These are phyloP conservation scores for Bombus picipes DNA, from an alignment of 1,140 invertebrate genomes.

Conservation along the genomic window DNA sequence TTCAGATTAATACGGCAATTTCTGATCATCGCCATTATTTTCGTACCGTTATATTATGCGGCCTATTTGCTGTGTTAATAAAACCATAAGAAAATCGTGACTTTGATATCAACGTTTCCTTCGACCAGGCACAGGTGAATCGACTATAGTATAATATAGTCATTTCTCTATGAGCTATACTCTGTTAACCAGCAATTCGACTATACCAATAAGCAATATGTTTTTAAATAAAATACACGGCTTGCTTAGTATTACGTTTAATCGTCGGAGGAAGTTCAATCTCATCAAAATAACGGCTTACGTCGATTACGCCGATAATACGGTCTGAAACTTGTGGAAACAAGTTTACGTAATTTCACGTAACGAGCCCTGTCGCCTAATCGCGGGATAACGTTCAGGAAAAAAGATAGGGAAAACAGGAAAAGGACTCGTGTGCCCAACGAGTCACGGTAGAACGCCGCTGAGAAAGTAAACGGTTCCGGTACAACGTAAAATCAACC, in stretches of 20 bases:
- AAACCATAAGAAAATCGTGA: constrained; percentile 3
- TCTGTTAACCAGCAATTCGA: background rate
- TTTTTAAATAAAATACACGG: constrained; percentile 12
- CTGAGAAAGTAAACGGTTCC: constrained; percentile 34
- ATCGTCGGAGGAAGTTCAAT: constrained; percentile 58
- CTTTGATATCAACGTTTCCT: background rate
- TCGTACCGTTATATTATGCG: constrained; percentile 3
- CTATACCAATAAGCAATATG: constrained; percentile 10
- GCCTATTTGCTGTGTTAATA: background rate
- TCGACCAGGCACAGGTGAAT: background rate
- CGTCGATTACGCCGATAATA: constrained; percentile 48
- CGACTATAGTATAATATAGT: background rate
- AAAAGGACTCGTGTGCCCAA: constrained; percentile 17
- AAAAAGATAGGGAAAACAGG: constrained; percentile 50
- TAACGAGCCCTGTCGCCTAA: constrained; percentile 48
- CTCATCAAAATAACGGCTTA: constrained; percentile 66
- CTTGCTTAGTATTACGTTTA: background rate
- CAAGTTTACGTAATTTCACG: constrained; percentile 56
- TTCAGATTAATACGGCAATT: background rate
- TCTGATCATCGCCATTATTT: background rate
- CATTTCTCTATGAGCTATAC: background rate
- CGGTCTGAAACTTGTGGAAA: constrained; percentile 53
- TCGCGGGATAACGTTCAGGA: constrained; percentile 34
- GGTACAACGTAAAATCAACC: constrained; percentile 9
- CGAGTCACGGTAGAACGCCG: constrained; percentile 32